Evolutionary conservation across 2,113 vertebrate species (phyloP), one percentile per base, ranked within the genome.

Genomic region (Alethe castanea): DNA sequence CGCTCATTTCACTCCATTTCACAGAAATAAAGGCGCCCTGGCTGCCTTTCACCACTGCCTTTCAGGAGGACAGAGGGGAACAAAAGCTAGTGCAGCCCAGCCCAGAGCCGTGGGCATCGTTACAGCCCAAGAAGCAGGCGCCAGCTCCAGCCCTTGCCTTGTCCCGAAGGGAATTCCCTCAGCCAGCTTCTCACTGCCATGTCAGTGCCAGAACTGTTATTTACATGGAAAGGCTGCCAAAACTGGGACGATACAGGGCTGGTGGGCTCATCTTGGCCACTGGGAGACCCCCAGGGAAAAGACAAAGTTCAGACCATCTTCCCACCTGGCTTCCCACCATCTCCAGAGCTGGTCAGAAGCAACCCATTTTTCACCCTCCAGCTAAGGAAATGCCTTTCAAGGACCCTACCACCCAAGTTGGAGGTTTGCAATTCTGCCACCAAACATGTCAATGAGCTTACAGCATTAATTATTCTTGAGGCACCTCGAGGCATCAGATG

Each of bases 51-150:
- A 69, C 79, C 2, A 1, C 67, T 82, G 88, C 90, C 88, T 96
- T 95, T 82, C 69, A 74, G 67, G 28, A 84, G 81, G 65, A 71
- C 73, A 61, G 62, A 65, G 82, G 52, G 0, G 6, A 96, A 84
- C 60, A 95, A 70, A 62, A 84, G 81, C 81, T 53, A 40, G 36
- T 0, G 0, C 3, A 0, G 25, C 7, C 44, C 48, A 19, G 29
- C 52, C 0, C 1, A 65, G 42, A 64, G 67, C 57, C 0, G 0
- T 0, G 2, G 83, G 61, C 74, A 45, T 47, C 2, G 0, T 40
- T 48, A 8, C 9, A 7, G 73, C 48, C 67, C 0, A 0, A 78
- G 40, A 81, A 65, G 48, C 60, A 62, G 5, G 0, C 0, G 1
- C 20, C 2, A 0, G 8, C 62, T 29, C 35, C 67, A 57, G 67